Evolutionary conservation across 2,797 vertebrate species (phyloP).

Genomic region (Acridotheres tristis): DNA sequence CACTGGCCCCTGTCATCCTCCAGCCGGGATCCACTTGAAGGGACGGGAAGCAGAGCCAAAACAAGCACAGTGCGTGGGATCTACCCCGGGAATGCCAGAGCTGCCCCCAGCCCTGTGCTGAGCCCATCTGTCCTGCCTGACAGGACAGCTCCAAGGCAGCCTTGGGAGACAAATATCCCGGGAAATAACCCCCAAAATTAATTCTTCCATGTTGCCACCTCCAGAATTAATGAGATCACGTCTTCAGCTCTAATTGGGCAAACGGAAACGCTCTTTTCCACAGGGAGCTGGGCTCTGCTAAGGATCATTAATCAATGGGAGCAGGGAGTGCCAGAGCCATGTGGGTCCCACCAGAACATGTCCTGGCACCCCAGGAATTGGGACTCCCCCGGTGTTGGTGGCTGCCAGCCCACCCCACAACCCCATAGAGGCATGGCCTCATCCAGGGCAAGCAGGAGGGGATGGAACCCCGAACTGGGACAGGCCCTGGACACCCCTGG

Average conservation of each 20-base stretch:
- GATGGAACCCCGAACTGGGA: fast-evolving
- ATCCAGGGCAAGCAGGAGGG: not conserved
- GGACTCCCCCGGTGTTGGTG: fast-evolving
- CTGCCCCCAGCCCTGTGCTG: not conserved
- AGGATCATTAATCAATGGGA: conserved; percentile 28
- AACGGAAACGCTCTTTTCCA: conserved; percentile 5
- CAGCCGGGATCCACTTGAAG: not conserved
- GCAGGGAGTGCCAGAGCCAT: fast-evolving
- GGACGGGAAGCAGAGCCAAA: conserved; percentile 42
- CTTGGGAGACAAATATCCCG: conserved; percentile 10
- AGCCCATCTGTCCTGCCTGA: conserved; percentile 35
- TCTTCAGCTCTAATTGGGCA: conserved; percentile 40
- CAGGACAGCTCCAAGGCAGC: conserved; percentile 16
- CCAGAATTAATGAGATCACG: conserved; percentile 40
- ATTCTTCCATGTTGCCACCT: conserved; percentile 16
- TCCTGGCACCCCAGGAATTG: fast-evolving
- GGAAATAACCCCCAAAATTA: conserved; percentile 22
- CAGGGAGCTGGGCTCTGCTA: not conserved
- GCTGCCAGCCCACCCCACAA: not conserved
- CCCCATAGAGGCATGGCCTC: fast-evolving
- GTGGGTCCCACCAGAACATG: fast-evolving
- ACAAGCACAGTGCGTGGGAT: conserved; percentile 33
- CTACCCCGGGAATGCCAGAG: not conserved
- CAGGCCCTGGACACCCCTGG: not conserved
- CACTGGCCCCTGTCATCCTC: conserved; percentile 41